These are phyloP conservation scores for Hypotaenidia okinawae DNA, from an alignment of 2,797 vertebrate species.

Conservation along the genomic window DNA sequence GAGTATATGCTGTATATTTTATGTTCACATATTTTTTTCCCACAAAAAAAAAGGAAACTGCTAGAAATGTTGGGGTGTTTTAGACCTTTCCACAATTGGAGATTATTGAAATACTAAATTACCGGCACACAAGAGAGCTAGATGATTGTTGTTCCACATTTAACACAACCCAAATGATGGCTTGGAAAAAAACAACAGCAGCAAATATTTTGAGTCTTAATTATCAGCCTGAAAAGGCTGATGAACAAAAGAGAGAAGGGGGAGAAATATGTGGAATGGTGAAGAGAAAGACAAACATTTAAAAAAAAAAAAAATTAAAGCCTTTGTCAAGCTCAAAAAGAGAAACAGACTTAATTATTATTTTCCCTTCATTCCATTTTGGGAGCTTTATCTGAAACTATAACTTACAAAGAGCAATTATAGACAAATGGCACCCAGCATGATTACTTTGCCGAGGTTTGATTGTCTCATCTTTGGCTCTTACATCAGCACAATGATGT, in stretches of 20 bases:
- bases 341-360: slow-evolving; percentile 72
- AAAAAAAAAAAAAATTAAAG: slow-evolving; percentile 35
- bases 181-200: slow-evolving; percentile 47
- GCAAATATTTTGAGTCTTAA: slow-evolving; percentile 73
- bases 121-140: slow-evolving; percentile 56
- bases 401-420: slow-evolving; percentile 80
- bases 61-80: slow-evolving; percentile 63
- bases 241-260: slow-evolving; percentile 50
- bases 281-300: slow-evolving; percentile 39
- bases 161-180: slow-evolving; percentile 61
- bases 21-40: slow-evolving; percentile 27
- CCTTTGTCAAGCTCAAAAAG: slow-evolving; percentile 68
- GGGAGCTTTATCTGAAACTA: slow-evolving; percentile 76
- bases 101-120: slow-evolving; percentile 70
- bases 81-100: slow-evolving; percentile 61
- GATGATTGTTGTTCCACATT: slow-evolving; percentile 59
- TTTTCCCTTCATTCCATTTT: slow-evolving; percentile 75
- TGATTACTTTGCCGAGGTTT: slow-evolving; percentile 74
- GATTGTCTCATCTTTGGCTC: slow-evolving; percentile 72
- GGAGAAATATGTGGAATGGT: neutral
- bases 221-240: slow-evolving; percentile 61
- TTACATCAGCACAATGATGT: slow-evolving; percentile 71
- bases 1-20: neutral
- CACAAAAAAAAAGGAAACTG: slow-evolving; percentile 35
- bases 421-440: slow-evolving; percentile 77